A percentile compares a stretch with the other conserved stretches of the same genome.
phyloP scores from a whole-genome alignment of 2,113 vertebrate genomes.

The Gadus macrocephalus region DNA sequence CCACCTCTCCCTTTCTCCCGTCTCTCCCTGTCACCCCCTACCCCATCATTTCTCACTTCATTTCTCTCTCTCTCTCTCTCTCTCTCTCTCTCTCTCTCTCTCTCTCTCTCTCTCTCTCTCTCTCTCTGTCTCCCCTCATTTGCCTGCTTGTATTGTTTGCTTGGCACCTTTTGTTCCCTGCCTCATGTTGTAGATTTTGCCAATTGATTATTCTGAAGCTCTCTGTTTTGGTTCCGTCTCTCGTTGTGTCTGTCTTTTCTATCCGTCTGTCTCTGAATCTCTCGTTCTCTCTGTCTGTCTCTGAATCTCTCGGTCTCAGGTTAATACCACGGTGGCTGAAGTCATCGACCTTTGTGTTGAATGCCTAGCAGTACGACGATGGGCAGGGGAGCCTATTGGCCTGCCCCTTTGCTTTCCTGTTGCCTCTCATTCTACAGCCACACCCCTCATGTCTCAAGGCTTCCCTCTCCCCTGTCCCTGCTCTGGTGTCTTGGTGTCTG shows the following conservation, averaged over 20 bases:
- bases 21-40: not conserved
- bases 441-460: too few species aligned
- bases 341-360: too few species aligned
- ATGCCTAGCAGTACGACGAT: too few species aligned
- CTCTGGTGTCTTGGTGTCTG: constrained; percentile 45
- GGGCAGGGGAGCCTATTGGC: too few species aligned
- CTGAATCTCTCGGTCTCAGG: too few species aligned
- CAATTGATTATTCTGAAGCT: too few species aligned
- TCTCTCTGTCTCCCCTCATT: not conserved
- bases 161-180: not conserved
- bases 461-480: constrained; percentile 15
- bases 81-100: constrained; percentile 10
- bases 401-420: too few species aligned
- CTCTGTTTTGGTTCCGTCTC: not conserved
- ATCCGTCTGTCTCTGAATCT: constrained; percentile 18
- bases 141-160: not conserved
- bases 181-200: not conserved
- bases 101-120: not conserved
- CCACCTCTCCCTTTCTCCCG: not conserved
- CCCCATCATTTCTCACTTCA: not conserved
- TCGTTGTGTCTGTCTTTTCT: constrained; percentile 8
- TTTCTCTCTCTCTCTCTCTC: constrained; percentile 1
- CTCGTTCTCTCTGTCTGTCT: too few species aligned
- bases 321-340: too few species aligned
- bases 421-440: too few species aligned